phyloP scores from a whole-genome alignment of 2,113 vertebrate species.

The Otus sunia region DNA sequence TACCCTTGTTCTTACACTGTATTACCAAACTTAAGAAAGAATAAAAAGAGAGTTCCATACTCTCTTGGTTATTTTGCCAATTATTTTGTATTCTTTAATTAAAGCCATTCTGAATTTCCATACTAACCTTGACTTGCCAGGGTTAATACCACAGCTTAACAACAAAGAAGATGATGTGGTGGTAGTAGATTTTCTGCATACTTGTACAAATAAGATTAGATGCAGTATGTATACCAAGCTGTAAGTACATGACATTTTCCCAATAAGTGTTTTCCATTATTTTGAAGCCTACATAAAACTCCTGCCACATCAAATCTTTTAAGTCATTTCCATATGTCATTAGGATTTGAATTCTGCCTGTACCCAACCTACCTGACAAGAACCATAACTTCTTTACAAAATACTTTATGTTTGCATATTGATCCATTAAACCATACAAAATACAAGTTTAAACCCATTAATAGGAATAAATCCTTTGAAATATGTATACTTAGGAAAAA shows the following conservation, averaged over 20 bases:
- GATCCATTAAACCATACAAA: neutral
- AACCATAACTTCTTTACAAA: neutral
- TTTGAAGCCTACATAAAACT: slow-evolving; percentile 30
- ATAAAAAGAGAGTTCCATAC: neutral
- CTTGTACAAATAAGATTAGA: slow-evolving; percentile 64
- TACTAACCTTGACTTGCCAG: slow-evolving; percentile 1
- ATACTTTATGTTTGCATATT: neutral
- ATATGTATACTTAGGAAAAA: neutral
- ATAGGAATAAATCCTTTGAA: neutral
- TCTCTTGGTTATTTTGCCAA: neutral
- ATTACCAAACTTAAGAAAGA: neutral
- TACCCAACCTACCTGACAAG: neutral
- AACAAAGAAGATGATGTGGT: neutral
- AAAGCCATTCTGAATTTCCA: slow-evolving; percentile 29
- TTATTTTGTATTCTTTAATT: slow-evolving; percentile 40
- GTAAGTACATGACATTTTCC: slow-evolving; percentile 50
- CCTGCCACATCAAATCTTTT: neutral
- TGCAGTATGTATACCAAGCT: slow-evolving; percentile 28
- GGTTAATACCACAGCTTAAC: slow-evolving; percentile 45
- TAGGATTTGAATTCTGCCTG: neutral
- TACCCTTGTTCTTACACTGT: neutral
- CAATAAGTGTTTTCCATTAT: slow-evolving; percentile 62
- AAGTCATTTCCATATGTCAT: neutral
- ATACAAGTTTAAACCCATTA: neutral
- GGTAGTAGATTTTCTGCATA: slow-evolving; percentile 39